Evolutionary conservation across 1,140 invertebrate species (phyloP).

Genomic region (Dufourea novaeangliae): DNA sequence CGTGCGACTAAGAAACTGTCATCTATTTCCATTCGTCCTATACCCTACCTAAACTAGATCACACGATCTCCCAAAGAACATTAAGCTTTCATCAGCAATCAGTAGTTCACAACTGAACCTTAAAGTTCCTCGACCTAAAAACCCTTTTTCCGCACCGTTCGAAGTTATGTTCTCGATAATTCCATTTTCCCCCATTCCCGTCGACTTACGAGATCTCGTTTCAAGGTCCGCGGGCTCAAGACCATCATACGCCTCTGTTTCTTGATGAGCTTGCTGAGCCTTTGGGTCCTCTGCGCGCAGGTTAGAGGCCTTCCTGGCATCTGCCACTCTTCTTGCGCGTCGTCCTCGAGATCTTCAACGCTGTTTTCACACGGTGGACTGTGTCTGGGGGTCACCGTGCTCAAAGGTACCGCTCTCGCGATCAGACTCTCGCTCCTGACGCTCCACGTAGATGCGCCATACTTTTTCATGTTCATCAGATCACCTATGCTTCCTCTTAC

Average conservation of each 20-base stretch:
- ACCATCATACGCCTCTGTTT: constrained; percentile 72
- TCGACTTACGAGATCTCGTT: constrained; percentile 49
- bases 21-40: no score
- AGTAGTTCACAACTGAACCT: no score
- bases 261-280: constrained; percentile 85
- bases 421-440: constrained; percentile 86
- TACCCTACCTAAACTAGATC: no score
- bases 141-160: no score
- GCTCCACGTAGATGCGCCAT: constrained; percentile 86
- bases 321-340: constrained; percentile 69
- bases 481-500: constrained; percentile 88
- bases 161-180: neutral
- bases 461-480: constrained; percentile 89
- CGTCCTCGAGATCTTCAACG: constrained; percentile 74
- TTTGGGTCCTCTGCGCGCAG: constrained; percentile 85
- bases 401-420: constrained; percentile 86
- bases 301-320: constrained; percentile 78
- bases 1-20: no score
- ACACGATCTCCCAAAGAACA: no score
- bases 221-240: constrained; percentile 32
- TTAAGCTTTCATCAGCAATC: no score
- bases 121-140: no score
- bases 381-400: constrained; percentile 85
- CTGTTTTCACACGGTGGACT: constrained; percentile 72
- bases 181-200: neutral